Base-by-base conservation (phyloP, 2,113 vertebrate species). In the Xiphorhynchus elegans region DNA sequence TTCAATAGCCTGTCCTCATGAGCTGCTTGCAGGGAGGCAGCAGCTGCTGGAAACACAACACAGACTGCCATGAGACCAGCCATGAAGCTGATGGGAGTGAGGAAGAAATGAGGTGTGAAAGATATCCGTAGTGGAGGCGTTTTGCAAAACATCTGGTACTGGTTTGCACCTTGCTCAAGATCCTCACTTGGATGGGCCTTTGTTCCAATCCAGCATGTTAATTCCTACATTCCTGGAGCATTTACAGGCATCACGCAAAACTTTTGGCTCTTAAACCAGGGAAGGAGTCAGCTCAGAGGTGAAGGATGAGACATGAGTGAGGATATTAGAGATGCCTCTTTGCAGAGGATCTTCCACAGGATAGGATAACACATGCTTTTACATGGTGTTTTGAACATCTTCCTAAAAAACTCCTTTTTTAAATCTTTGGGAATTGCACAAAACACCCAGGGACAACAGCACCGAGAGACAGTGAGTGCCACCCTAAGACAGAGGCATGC, bases 51-150 rank as follows among this genome's bases (percentile, higher is more conserved):
- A 85, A 87, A 40, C 69, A 44, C 23, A 63, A 44, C 81, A 28
- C 0, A 2, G 47, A 31, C 59, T 74, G 74, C 55, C 37, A 1
- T 20, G 47, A 88, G 59, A 83, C 17, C 70, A 70, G 72, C 33
- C 75, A 9, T 42, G 72, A 74, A 73, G 39, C 46, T 67, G 55
- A 46, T 69, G 52, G 78, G 52, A 79, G 87, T 59, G 72, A 77
- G 59, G 84, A 69, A 94, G 89, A 96, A 95, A 95, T 63, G 91
- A 93, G 70, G 59, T 87, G 84, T 83, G 62, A 77, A 73, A 82
- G 75, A 58, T 23, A 79, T 85, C 58, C 4, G 0, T 26, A 42
- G 46, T 1, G 6, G 70, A 79, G 53, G 42, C 10, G 17, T 83
- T 91, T 70, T 80, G 29, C 14, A 69, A 77, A 96, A 80, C 67